These are phyloP conservation scores for Zonotrichia leucophrys DNA, from an alignment of 2,113 vertebrate genomes.

Conservation along the genomic window DNA sequence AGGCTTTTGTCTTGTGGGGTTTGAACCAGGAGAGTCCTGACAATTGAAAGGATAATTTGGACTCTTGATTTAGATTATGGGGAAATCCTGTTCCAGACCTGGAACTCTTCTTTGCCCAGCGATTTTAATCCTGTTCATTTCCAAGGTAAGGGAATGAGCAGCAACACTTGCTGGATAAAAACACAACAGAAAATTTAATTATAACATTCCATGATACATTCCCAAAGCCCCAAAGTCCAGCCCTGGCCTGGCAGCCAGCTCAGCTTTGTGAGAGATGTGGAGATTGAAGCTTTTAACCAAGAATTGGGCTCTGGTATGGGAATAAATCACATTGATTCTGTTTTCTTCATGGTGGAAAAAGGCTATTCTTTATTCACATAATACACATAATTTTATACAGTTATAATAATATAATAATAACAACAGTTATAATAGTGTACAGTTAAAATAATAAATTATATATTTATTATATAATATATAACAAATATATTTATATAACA, in stretches of 20 bases:
- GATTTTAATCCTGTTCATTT: not conserved
- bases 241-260: not conserved
- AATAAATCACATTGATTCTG: not conserved
- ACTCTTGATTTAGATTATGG: not conserved
- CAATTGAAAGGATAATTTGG: not conserved
- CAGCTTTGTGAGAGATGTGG: not conserved
- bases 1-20: not conserved
- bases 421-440: no score
- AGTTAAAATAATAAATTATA: no score
- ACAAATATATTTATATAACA: no score
- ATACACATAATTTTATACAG: no score
- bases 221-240: not conserved
- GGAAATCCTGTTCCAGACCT: not conserved
- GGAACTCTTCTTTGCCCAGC: not conserved
- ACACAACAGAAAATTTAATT: not conserved
- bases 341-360: not conserved
- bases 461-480: no score
- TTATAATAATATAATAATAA: no score
- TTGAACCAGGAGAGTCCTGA: not conserved
- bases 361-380: not conserved
- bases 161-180: not conserved
- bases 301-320: not conserved
- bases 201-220: rapidly evolving
- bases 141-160: not conserved
- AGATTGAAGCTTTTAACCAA: not conserved